These are phyloP conservation scores for Erebia aethiops DNA, from an alignment of 2,888 invertebrate species.

Conservation along the genomic window DNA sequence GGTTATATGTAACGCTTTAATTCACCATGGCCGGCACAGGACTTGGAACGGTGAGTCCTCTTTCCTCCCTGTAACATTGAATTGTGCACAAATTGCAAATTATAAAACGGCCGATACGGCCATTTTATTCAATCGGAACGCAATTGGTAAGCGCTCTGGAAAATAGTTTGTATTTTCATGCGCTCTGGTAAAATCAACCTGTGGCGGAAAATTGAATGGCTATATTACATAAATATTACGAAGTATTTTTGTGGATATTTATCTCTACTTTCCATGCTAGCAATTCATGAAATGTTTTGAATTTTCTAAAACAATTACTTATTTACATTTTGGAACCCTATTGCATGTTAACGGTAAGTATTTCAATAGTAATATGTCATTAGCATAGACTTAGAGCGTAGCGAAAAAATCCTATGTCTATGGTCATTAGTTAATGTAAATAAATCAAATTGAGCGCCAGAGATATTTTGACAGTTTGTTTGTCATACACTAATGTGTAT, in stretches of 20 bases:
- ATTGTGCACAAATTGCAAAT: constrained; percentile 39
- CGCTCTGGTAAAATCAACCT: constrained; percentile 9
- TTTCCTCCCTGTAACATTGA: constrained; percentile 35
- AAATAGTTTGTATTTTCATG: constrained; percentile 18
- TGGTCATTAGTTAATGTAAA: no score
- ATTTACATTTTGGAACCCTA: no score
- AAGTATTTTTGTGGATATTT: neutral
- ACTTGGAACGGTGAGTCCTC: constrained; percentile 44
- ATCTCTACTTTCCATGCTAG: neutral
- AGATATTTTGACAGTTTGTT: no score
- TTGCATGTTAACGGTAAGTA: no score
- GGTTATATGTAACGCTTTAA: constrained; percentile 31
- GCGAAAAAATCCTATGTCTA: no score
- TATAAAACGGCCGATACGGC: constrained; percentile 36
- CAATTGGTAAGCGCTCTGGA: constrained; percentile 18
- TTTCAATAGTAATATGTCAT: no score
- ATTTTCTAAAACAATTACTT: neutral
- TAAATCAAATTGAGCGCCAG: no score
- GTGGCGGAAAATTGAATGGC: constrained; percentile 3
- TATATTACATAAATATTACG: neutral
- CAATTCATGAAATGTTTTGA: neutral
- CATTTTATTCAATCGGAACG: constrained; percentile 31
- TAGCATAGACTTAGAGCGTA: no score
- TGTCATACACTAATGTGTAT: no score
- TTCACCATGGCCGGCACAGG: constrained; percentile 39